A percentile compares a stretch with the other conserved stretches of the same genome.
phyloP scores from a whole-genome alignment of 2,888 invertebrate genomes.

The Corythucha ciliata region DNA sequence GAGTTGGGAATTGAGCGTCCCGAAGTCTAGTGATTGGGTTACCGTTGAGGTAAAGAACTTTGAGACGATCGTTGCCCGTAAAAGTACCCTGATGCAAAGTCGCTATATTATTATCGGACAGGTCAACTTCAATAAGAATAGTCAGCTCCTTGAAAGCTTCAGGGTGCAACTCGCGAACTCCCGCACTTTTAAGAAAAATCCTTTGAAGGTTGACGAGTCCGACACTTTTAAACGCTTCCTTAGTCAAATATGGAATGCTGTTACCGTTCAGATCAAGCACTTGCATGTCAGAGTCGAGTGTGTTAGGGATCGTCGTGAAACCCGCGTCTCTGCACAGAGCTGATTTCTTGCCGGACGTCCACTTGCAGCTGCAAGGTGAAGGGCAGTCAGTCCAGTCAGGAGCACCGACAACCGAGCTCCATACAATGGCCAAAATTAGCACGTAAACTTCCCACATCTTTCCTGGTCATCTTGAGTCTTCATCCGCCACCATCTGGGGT shows the following conservation, averaged over 20 bases:
- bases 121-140: constrained; percentile 77
- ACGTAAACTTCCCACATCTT: constrained; percentile 29
- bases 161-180: constrained; percentile 63
- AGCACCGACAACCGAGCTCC: constrained; percentile 41
- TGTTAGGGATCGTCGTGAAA: constrained; percentile 64
- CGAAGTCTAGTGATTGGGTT: constrained; percentile 67
- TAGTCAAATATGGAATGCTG: constrained; percentile 61
- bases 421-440: constrained; percentile 28
- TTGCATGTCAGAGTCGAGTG: constrained; percentile 66
- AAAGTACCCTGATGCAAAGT: constrained; percentile 70
- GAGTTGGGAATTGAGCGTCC: constrained; percentile 68
- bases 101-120: constrained; percentile 70
- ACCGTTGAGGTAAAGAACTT: constrained; percentile 66
- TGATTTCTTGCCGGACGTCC: constrained; percentile 84
- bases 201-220: constrained; percentile 76
- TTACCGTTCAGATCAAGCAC: constrained; percentile 77
- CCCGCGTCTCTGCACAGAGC: constrained; percentile 75
- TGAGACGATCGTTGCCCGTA: constrained; percentile 70
- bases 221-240: constrained; percentile 67
- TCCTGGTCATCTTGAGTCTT: constrained; percentile 26
- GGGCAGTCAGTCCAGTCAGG: constrained; percentile 85
- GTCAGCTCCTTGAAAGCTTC: constrained; percentile 80
- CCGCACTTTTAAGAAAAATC: constrained; percentile 66
- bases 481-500: constrained; percentile 26
- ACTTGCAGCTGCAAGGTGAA: constrained; percentile 78